These are phyloP conservation scores for Aurelia aurita DNA, from an alignment of 30 jellyfish, hydroid and myxozoan species.

Conservation along the genomic window DNA sequence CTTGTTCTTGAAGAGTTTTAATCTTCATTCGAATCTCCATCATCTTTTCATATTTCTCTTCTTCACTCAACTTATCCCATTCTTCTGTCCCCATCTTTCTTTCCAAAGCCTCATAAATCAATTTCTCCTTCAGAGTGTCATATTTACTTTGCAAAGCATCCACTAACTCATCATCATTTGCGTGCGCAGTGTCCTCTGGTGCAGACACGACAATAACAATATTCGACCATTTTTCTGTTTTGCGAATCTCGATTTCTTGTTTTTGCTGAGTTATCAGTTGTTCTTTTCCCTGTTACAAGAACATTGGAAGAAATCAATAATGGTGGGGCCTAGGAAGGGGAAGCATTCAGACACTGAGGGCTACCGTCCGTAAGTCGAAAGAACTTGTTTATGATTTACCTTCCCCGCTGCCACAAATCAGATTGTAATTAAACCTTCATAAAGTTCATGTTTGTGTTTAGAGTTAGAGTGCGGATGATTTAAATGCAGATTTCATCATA, in stretches of 20 bases:
- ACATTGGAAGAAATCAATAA: too few relatives aligned
- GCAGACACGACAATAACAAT: constrained; percentile 42
- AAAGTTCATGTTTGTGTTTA: too few relatives aligned
- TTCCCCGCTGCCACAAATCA: too few relatives aligned
- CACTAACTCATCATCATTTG: constrained; percentile 57
- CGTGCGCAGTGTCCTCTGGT: constrained; percentile 57
- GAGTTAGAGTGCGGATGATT: too few relatives aligned
- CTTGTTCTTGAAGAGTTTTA: constrained; percentile 52
- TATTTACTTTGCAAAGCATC: constrained; percentile 79
- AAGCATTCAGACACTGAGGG: too few relatives aligned
- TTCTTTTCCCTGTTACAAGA: constrained; percentile 25
- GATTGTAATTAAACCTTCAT: too few relatives aligned
- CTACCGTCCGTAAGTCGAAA: too few relatives aligned
- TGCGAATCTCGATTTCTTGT: constrained; percentile 41
- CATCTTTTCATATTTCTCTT: constrained; percentile 70
- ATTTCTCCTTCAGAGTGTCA: constrained; percentile 86
- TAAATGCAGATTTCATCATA: too few relatives aligned
- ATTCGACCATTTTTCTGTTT: constrained; percentile 59
- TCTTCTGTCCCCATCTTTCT: constrained; percentile 65
- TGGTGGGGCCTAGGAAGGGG: too few relatives aligned
- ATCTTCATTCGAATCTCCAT: constrained; percentile 70
- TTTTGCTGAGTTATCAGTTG: constrained; percentile 58
- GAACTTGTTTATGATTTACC: too few relatives aligned
- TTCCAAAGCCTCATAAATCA: constrained; percentile 86
- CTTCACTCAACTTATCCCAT: constrained; percentile 74